These are phyloP conservation scores for Xanthia icteritia DNA, from an alignment of 2,888 invertebrate genomes.

Conservation along the genomic window DNA sequence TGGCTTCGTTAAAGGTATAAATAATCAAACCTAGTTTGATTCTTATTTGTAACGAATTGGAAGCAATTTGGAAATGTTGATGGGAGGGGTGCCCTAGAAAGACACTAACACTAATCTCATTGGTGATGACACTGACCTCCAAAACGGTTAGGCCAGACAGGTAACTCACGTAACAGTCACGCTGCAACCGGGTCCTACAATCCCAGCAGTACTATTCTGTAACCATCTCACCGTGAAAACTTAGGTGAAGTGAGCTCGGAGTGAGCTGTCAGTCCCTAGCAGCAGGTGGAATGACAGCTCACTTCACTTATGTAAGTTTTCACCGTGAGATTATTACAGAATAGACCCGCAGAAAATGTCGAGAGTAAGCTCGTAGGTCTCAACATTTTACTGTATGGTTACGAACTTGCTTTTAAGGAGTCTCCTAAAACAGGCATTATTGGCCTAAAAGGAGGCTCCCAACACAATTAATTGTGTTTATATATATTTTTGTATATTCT, in stretches of 20 bases:
- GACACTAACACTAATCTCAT: slow-evolving; percentile 19
- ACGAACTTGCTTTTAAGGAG: background rate
- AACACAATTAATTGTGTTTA: no score
- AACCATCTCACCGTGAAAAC: no score
- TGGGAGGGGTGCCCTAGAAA: slow-evolving; percentile 8
- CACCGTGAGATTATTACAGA: no score
- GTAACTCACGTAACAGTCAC: background rate
- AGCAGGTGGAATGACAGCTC: no score
- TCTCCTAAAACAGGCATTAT: no score
- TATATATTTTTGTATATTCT: no score
- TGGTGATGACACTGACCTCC: slow-evolving; percentile 3
- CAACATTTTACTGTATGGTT: background rate
- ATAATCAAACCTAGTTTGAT: background rate
- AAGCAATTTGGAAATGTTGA: background rate
- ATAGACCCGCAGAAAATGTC: background rate
- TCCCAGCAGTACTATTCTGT: no score
- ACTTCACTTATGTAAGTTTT: no score
- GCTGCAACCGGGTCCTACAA: background rate
- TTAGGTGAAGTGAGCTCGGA: no score
- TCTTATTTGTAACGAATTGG: background rate
- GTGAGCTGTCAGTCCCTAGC: no score
- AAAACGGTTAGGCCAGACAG: slow-evolving; percentile 9
- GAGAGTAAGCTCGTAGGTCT: background rate
- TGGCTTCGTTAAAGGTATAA: background rate
- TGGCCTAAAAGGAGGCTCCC: no score